Evolutionary conservation across 2,797 vertebrate genomes (phyloP), one percentile per base, ranked within the genome.

Genomic region (Catharus ustulatus): DNA sequence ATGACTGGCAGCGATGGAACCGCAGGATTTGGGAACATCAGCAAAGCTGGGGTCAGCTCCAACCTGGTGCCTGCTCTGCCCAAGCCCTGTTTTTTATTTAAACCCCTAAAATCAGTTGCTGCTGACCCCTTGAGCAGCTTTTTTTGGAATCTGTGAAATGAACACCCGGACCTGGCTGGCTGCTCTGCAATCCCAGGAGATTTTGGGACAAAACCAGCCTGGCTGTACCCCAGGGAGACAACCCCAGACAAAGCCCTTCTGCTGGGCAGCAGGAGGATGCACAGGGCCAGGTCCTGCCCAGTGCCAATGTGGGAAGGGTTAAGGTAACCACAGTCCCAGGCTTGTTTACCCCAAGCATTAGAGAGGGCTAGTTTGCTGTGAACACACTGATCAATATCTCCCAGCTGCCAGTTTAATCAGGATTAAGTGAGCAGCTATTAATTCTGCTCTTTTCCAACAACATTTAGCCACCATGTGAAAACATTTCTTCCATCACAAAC

Each of bases 381-480:
- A 95, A 92, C 78, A 84, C 5, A 19, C 61, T 90, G 95, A 95
- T 95, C 94, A 27, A 69, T 95, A 95, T 87, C 87, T 82, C 82
- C 81, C 91, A 94, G 94, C 94, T 96, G 92, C 90, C 89, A 93
- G 84, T 79, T 94, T 87, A 93, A 95, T 93, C 89, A 95, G 93
- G 89, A 93, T 89, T 91, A 96, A 95, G 92, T 46, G 46, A 94
- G 91, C 74, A 86, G 86, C 88, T 91, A 84, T 91, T 96, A 71
- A 93, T 94, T 94, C 71, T 75, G 73, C 72, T 93, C 86, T 68
- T 90, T 90, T 91, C 87, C 94, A 94, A 68, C 63, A 94, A 62
- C 79, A n/a, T 69, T 91, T 36, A 91, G 73, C 82, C 76, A 68
- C 79, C 1, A 38, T 81, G 86, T 93, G 92, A 94, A 93, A 91